phyloP scores from a whole-genome alignment of 2,797 vertebrate genomes.

The Caiman crocodilus region DNA sequence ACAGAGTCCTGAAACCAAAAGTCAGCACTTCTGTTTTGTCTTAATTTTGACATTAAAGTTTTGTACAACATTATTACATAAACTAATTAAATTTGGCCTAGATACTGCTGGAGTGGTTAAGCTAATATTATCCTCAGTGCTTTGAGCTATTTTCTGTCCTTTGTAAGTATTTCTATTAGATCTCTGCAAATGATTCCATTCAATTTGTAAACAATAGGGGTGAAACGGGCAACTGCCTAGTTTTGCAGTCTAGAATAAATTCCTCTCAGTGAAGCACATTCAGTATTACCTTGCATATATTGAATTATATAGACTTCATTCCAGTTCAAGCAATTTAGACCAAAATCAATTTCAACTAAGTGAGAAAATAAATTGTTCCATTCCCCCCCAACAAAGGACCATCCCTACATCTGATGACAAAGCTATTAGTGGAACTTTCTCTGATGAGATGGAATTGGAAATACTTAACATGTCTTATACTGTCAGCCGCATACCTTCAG shows the following conservation, averaged over 20 bases:
- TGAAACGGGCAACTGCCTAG: not conserved
- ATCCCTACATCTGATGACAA: not conserved
- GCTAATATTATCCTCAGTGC: not conserved
- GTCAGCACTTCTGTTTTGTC: not conserved
- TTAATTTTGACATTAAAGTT: not conserved
- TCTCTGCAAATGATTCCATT: not conserved
- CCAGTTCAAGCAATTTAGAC: not conserved
- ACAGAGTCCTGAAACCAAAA: not conserved
- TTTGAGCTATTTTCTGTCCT: not conserved
- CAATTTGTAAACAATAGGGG: not conserved
- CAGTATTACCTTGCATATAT: not conserved
- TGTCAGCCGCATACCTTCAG: not conserved
- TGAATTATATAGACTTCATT: not conserved
- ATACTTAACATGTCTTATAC: not conserved
- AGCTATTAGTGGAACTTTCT: not conserved
- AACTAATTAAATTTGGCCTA: not conserved
- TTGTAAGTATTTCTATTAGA: no score
- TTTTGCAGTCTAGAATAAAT: no score
- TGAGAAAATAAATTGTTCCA: not conserved
- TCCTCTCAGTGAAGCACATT: not conserved
- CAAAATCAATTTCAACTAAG: not conserved
- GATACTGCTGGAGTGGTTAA: not conserved
- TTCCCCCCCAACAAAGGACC: not conserved
- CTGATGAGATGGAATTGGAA: not conserved
- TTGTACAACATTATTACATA: not conserved